These are phyloP conservation scores for Lanistes nyassanus DNA, from an alignment of 1,140 invertebrate species.

Conservation along the genomic window DNA sequence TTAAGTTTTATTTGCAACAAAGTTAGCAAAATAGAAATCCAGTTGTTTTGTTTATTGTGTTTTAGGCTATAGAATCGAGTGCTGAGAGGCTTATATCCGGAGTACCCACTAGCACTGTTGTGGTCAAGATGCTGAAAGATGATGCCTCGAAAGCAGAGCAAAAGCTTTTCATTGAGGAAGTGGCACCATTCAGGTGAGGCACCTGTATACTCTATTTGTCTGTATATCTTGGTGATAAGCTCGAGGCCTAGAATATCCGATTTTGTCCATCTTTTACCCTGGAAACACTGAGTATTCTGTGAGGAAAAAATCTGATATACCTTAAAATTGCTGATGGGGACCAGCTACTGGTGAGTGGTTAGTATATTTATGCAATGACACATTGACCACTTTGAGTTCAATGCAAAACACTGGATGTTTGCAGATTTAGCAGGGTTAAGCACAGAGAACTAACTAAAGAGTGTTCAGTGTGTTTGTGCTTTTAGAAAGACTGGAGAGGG, in stretches of 20 bases:
- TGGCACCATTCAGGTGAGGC: slow-evolving; percentile 71
- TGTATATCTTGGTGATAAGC: no score
- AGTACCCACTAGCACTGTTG: slow-evolving; percentile 64
- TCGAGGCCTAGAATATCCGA: neutral
- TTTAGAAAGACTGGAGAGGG: no score
- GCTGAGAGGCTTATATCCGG: slow-evolving; percentile 71
- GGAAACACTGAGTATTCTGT: no score
- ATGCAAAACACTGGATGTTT: no score
- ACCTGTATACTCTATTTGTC: neutral
- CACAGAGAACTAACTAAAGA: no score
- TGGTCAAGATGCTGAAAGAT: slow-evolving; percentile 79
- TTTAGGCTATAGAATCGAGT: slow-evolving; percentile 78
- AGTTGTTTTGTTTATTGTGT: slow-evolving; percentile 26
- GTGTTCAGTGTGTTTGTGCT: no score
- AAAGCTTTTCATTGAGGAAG: slow-evolving; percentile 79
- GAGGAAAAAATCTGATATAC: no score
- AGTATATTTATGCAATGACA: no score
- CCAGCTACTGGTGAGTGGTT: no score
- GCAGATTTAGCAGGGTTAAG: no score
- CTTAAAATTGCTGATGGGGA: no score
- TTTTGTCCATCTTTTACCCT: neutral
- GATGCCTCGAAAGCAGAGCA: slow-evolving; percentile 77
- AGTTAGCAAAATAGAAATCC: neutral
- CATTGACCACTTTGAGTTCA: no score
- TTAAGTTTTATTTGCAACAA: neutral